Conservation (phyloP, 2,888 invertebrate species). For the Lasioglossum calceatum region DNA sequence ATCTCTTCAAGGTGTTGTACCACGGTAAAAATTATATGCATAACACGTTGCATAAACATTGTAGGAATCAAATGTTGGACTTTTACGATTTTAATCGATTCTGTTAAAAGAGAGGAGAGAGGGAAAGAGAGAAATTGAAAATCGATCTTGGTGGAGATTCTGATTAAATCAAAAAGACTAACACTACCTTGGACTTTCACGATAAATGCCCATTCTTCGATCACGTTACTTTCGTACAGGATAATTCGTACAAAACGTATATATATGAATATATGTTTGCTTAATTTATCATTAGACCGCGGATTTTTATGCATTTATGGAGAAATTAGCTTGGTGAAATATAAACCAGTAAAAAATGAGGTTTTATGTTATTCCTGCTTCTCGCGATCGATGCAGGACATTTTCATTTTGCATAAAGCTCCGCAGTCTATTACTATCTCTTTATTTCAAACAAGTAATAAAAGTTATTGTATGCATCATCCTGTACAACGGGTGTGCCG, state of each 20-base stretch:
- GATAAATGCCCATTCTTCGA: constrained; percentile 45
- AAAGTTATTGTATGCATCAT: constrained; percentile 23
- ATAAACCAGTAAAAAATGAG: too few species aligned
- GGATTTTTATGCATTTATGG: too few species aligned
- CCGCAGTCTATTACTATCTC: not conserved
- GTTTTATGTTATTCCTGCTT: too few species aligned
- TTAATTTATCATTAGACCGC: not conserved
- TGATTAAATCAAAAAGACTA: constrained; percentile 59
- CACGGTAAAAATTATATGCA: constrained; percentile 18
- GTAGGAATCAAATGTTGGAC: constrained; percentile 53
- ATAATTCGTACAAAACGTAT: constrained; percentile 9
- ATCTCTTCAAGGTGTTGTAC: constrained; percentile 48
- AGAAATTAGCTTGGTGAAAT: too few species aligned
- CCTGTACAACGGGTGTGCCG: constrained; percentile 45
- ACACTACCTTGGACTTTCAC: constrained; percentile 42
- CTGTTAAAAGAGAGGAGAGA: constrained; percentile 25
- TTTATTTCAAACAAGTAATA: not conserved
- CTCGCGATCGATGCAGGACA: too few species aligned
- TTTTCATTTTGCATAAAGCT: too few species aligned
- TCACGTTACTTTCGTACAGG: constrained; percentile 33
- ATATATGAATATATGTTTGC: not conserved
- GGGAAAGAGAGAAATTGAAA: constrained; percentile 11
- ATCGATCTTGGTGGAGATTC: constrained; percentile 29
- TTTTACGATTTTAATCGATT: constrained; percentile 49
- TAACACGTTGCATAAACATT: constrained; percentile 31